phyloP scores from a whole-genome alignment of 2,888 invertebrate species.

The Conomelus anceps region DNA sequence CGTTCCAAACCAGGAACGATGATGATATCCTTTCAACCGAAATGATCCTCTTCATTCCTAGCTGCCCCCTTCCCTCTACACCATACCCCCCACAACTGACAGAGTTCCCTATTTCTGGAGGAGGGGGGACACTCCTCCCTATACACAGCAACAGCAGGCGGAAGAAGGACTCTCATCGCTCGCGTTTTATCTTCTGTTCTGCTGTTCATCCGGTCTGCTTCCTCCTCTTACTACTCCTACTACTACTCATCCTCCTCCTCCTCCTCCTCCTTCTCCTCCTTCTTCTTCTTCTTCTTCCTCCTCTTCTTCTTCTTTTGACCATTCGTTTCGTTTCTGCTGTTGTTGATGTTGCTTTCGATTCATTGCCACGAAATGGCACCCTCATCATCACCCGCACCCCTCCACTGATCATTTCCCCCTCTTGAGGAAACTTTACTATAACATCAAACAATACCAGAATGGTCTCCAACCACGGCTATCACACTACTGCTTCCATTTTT shows the following conservation, averaged over 20 bases:
- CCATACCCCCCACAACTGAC: neutral
- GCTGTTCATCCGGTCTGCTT: neutral
- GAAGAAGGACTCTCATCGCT: neutral
- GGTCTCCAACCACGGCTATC: too few species aligned
- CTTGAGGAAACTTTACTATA: too few species aligned
- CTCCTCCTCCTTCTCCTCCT: neutral
- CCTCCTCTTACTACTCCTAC: neutral
- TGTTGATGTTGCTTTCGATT: too few species aligned
- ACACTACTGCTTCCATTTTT: neutral
- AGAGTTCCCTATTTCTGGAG: neutral
- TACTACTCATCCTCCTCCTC: neutral
- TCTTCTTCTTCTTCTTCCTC: too few species aligned
- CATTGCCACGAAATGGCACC: too few species aligned
- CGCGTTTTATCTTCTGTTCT: neutral
- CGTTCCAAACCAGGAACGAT: neutral
- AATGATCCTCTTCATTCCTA: neutral
- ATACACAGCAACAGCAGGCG: neutral
- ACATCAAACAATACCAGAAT: too few species aligned
- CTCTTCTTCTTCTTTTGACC: too few species aligned
- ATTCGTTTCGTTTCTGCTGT: too few species aligned
- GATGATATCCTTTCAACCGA: constrained; percentile 11
- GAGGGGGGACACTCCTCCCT: neutral
- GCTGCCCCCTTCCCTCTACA: neutral
- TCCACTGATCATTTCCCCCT: too few species aligned
- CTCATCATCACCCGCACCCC: too few species aligned